phyloP scores from a whole-genome alignment of 2,888 invertebrate species.

The Himalopsyche kuldschensis region DNA sequence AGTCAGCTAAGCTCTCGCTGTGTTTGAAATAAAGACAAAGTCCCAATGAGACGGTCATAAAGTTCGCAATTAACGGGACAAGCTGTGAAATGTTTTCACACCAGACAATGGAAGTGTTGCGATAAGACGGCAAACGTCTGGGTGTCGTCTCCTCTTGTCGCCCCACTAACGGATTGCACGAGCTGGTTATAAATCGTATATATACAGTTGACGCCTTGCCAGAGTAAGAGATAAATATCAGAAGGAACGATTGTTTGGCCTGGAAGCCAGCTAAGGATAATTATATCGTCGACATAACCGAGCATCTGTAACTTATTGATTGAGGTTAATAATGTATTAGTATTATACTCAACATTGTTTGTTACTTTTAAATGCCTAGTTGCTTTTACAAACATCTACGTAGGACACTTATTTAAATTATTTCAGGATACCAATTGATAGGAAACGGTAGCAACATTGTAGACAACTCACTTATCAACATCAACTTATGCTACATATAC shows the following conservation, averaged over 20 bases:
- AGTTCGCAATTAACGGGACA: constrained; percentile 21
- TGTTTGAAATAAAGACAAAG: not conserved
- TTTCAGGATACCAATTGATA: too few relatives aligned
- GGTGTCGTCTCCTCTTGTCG: not conserved
- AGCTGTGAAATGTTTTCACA: constrained; percentile 27
- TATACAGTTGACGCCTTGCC: not conserved
- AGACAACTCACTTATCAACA: too few relatives aligned
- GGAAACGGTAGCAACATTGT: too few relatives aligned
- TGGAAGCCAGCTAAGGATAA: not conserved
- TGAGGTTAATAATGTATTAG: too few relatives aligned
- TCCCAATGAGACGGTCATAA: constrained; percentile 13
- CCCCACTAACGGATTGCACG: constrained; percentile 6
- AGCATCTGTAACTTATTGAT: too few relatives aligned
- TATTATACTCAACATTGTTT: too few relatives aligned
- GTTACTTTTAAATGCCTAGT: too few relatives aligned
- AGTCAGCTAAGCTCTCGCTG: not conserved
- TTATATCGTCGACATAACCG: too few relatives aligned
- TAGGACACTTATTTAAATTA: too few relatives aligned
- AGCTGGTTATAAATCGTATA: constrained; percentile 22
- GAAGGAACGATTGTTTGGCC: not conserved
- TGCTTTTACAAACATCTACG: too few relatives aligned
- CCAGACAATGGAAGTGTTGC: not conserved
- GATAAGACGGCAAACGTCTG: not conserved
- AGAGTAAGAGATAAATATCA: not conserved
- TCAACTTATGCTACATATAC: too few relatives aligned